Evolutionary conservation across 1,140 invertebrate genomes (phyloP), one percentile per base, ranked within the genome.

Genomic region (Drosophila melanogaster): DNA sequence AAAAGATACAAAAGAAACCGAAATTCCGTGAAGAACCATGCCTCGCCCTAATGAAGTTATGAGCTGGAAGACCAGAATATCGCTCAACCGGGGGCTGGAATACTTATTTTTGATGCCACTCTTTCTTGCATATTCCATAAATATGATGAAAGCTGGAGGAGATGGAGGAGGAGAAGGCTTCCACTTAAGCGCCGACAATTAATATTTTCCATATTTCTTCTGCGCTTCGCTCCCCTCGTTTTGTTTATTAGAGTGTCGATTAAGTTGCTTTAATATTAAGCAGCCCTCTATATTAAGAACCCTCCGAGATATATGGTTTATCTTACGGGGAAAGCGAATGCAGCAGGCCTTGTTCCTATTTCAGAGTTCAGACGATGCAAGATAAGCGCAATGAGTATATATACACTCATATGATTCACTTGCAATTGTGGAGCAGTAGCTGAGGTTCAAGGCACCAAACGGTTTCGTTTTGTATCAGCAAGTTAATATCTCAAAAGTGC

Each of bases 181-280:
- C 71, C 72, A 76, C 81, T 84, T 84, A 85, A 73, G 81, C 81
- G 50, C 44, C 30, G 50, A 77, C 77, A 75, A 84, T 84, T 84
- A 85, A 75, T 76, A 70, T 76, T 75, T 75, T 75, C 51, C 72
- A 74, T 74, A 75, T 74, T 55, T 75, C 66, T 38, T 69, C 19
- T 15, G 14, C 17, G 46, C 33, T 7, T 14, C 17, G 46, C 33
- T 7, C 58, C 35, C 10, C 17, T 41, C 43, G 37, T 33, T 67
- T 67, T 76, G 53, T 67, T 76, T 64, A 71, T 55, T 62, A 49
- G 50, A 76, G 60, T 73, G 81, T 50, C 81, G 81, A 84, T 84
- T 84, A 84, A 86, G 81, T 77, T 86, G 81, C 69, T 86, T 77
- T 77, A 64, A 80, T 80, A 72, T 77, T 61, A 62, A 77, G 65